A percentile compares a stretch with the other conserved stretches of the same genome.
Evolutionary conservation across 2,888 invertebrate species (phyloP).

Genomic region (Phyllotreta striolata): DNA sequence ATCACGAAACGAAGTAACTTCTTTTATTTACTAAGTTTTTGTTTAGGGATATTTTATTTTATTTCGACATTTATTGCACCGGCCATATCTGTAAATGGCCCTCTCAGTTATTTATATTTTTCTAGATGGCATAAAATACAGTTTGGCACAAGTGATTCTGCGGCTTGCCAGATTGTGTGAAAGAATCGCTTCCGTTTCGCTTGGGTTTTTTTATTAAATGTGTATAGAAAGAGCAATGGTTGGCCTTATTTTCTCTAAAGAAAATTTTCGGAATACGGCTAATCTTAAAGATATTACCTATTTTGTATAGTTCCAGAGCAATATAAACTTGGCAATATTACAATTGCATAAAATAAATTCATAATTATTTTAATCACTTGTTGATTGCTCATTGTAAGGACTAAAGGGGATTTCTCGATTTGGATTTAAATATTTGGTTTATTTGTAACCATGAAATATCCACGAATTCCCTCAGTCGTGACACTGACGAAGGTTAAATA

Average conservation of each 20-base stretch:
- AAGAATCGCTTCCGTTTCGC: slow-evolving; percentile 15
- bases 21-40: slow-evolving; percentile 16
- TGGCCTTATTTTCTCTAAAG: slow-evolving; percentile 7
- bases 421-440: background rate
- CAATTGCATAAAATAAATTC: too few species aligned
- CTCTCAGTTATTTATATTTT: slow-evolving; percentile 15
- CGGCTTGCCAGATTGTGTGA: slow-evolving; percentile 17
- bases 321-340: background rate
- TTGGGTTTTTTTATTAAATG: slow-evolving; percentile 15
- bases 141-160: slow-evolving; percentile 18
- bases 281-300: slow-evolving; percentile 2
- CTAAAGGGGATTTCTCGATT: background rate
- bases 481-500: slow-evolving; percentile 10
- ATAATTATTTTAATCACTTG: too few species aligned
- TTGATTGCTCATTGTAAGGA: too few species aligned
- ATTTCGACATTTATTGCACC: slow-evolving; percentile 27
- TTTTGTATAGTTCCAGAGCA: background rate
- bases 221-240: slow-evolving; percentile 7
- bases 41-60: slow-evolving; percentile 24
- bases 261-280: slow-evolving; percentile 3
- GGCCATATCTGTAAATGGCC: slow-evolving; percentile 28
- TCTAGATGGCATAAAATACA: slow-evolving; percentile 13
- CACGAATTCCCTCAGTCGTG: background rate
- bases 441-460: background rate
- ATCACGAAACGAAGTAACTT: background rate